These are phyloP conservation scores for Sceloporus tristichus DNA, from an alignment of 2,113 vertebrate genomes.

Conservation along the genomic window DNA sequence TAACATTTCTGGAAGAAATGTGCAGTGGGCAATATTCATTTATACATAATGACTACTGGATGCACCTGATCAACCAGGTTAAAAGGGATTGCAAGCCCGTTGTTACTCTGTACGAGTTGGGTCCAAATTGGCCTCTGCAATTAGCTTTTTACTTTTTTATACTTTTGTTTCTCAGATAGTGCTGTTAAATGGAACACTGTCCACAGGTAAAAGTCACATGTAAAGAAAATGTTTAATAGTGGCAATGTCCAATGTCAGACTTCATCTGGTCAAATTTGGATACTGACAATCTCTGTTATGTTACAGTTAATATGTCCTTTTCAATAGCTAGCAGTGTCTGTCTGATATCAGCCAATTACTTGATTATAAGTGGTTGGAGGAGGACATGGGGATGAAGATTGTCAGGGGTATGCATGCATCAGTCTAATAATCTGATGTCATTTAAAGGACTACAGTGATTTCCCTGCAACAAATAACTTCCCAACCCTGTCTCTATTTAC, in stretches of 20 bases:
- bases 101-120: background rate
- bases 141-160: too few relatives aligned
- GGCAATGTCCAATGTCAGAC: background rate
- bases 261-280: background rate
- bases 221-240: background rate
- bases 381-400: too few relatives aligned
- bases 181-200: background rate
- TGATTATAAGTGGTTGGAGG: background rate
- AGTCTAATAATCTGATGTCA: background rate
- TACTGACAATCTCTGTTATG: background rate
- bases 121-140: background rate
- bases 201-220: background rate
- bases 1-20: constrained; percentile 77
- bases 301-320: background rate
- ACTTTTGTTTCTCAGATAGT: background rate
- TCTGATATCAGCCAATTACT: background rate
- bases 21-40: constrained; percentile 53
- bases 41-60: background rate
- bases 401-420: too few relatives aligned
- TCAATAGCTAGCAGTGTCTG: background rate
- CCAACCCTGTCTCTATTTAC: background rate
- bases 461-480: background rate
- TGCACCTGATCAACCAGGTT: background rate
- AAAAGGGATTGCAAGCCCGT: background rate
- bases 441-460: background rate